Evolutionary conservation across 2,888 invertebrate species (phyloP).

Genomic region (Perizoma flavofasciatum): DNA sequence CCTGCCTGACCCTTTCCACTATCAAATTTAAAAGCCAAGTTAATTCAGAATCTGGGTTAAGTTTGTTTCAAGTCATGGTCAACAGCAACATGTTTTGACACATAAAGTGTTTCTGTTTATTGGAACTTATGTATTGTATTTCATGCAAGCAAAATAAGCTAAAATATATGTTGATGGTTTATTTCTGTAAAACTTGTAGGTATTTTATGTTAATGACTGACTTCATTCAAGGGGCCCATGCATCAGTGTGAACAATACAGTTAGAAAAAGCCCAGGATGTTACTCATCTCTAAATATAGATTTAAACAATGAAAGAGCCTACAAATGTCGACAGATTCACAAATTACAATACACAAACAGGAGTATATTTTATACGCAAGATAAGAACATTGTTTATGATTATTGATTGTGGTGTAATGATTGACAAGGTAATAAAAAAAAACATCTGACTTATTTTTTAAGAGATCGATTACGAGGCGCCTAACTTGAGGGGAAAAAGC

Average conservation of each 20-base stretch:
- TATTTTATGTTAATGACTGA: too few species aligned
- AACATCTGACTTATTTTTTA: too few species aligned
- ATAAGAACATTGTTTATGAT: too few species aligned
- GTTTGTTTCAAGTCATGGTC: constrained; percentile 18
- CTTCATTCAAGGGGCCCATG: background rate
- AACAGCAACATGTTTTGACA: background rate
- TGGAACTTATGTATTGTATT: too few species aligned
- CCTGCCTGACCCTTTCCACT: constrained; percentile 3
- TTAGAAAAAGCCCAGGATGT: constrained; percentile 27
- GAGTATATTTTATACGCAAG: too few species aligned
- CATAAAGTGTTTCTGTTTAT: background rate
- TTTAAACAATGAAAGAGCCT: constrained; percentile 19
- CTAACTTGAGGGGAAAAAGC: too few species aligned
- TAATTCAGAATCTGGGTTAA: constrained; percentile 12
- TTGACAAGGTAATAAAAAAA: too few species aligned
- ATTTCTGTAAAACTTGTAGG: too few species aligned
- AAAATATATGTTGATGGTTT: too few species aligned
- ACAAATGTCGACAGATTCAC: background rate
- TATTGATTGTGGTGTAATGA: too few species aligned
- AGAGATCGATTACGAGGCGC: too few species aligned
- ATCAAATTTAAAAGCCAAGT: constrained; percentile 7
- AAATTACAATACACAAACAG: background rate
- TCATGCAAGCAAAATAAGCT: too few species aligned
- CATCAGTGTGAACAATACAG: constrained; percentile 13
- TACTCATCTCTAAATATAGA: constrained; percentile 27